Base-by-base conservation (phyloP, 2,113 vertebrate species). In the Oreotragus oreotragus region DNA sequence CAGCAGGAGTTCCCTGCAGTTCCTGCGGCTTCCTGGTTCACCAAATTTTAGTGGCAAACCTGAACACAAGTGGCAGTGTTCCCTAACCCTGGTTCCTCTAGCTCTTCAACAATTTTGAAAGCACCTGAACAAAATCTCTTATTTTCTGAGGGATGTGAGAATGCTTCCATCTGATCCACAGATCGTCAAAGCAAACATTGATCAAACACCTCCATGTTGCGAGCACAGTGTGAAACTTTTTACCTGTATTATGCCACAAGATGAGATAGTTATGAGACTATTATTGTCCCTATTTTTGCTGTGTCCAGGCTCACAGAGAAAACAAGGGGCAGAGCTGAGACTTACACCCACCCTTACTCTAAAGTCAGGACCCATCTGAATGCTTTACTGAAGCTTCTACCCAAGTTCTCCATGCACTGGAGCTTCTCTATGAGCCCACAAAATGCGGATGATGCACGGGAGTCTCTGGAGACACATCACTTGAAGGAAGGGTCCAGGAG, bases 401-500 rank as follows among this genome's bases (percentile, higher is more conserved):
- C 2, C 5, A 10, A 11, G 47, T 17, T 60, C 47, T 51, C n/a
- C n/a, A 4, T 0, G 17, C 8, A 45, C 25, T 4, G 27, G 25
- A 39, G 45, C 12, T 27, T 53, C 55, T 47, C 28, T 58, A 21
- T 12, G 36, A 36, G 43, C 33, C 14, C 28, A 60, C 30, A 81
- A 49, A 43, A 6, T 1, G 5, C 1, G 4, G 28, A 1, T 2
- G 3, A 57, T 33, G 57, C 15, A 7, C 2, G 23, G 25, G 53
- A 27, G 80, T 84, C 64, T 43, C 57, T 30, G 51, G 11, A 70
- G 84, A 45, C 39, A 30, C 25, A 36, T 53, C 80, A 9, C 9
- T 19, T 10, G 66, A 10, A 36, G 10, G 11, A 25, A 77, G 51
- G 51, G 53, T 19, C 53, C 53, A 15, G 16, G 51, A 28, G 25